Conservation (phyloP, 1,140 invertebrate species). For the Pteromalus puparum region DNA sequence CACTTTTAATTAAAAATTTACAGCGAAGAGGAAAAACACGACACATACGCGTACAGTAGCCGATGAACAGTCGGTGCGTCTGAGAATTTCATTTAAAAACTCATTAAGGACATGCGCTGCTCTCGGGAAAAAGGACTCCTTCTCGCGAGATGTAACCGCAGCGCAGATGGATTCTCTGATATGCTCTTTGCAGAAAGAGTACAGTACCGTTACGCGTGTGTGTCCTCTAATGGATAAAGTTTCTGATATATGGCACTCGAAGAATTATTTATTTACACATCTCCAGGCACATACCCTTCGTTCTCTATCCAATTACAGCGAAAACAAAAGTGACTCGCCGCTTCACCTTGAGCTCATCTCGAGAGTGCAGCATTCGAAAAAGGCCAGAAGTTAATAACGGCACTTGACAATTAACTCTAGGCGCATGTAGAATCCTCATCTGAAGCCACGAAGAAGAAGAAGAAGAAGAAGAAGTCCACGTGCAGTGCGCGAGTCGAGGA, state of each 20-base stretch:
- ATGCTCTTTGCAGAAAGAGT: not conserved
- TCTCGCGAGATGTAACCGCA: not conserved
- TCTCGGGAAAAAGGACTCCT: not conserved
- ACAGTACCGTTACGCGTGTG: not conserved
- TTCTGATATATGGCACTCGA: no score
- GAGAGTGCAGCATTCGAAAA: not conserved
- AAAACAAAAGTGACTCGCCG: not conserved
- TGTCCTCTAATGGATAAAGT: no score
- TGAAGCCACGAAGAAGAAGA: not conserved
- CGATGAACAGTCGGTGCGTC: constrained; percentile 31
- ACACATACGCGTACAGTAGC: not conserved
- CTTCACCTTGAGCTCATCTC: not conserved
- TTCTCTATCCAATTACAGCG: not conserved
- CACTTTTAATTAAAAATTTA: constrained; percentile 51
- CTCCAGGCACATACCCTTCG: no score
- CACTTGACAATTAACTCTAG: not conserved
- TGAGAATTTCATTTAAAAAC: constrained; percentile 59
- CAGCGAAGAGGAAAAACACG: not conserved
- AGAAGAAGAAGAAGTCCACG: not conserved
- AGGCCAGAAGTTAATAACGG: not conserved
- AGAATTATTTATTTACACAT: no score
- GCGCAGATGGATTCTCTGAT: not conserved
- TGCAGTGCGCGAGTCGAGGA: not conserved
- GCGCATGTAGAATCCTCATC: no score
- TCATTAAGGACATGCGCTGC: constrained; percentile 49